These are phyloP conservation scores for Napeogenes sylphis DNA, from an alignment of 2,888 invertebrate species.

Conservation along the genomic window DNA sequence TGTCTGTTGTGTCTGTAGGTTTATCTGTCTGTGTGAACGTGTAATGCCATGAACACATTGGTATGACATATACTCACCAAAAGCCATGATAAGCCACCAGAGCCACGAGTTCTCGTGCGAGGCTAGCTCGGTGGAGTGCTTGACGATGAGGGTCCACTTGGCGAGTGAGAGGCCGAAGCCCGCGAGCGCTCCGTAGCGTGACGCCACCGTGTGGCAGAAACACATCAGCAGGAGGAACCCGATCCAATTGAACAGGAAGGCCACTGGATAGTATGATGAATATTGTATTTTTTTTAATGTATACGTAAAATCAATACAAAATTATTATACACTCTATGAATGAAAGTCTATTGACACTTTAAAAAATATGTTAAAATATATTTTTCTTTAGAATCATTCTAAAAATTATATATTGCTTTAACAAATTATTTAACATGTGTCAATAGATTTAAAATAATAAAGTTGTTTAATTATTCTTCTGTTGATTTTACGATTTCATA, in stretches of 20 bases:
- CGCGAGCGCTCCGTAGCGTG: constrained; percentile 93
- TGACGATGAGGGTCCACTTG: constrained; percentile 96
- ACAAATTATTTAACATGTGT: no score
- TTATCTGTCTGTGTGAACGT: no score
- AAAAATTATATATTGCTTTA: no score
- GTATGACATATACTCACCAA: constrained; percentile 79
- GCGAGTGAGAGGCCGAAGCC: constrained; percentile 95
- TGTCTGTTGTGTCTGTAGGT: no score
- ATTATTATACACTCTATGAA: no score
- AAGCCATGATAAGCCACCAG: constrained; percentile 95
- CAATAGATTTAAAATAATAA: no score
- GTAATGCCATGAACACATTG: background rate
- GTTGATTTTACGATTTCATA: no score
- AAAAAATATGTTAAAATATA: no score
- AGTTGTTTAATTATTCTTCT: no score
- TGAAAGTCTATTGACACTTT: no score
- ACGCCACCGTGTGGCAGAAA: constrained; percentile 95
- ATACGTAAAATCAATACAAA: no score
- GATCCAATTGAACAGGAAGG: constrained; percentile 97
- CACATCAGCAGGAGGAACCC: constrained; percentile 95
- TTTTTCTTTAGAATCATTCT: no score
- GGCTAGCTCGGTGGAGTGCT: constrained; percentile 91
- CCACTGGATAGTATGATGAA: constrained; percentile 77
- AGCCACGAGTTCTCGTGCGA: constrained; percentile 93
- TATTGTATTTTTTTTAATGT: background rate